Percentiles rank a stretch among this genome's conserved stretches.
Conservation (phyloP, 2,888 invertebrate genomes). For the Macroteleia sp. region DNA sequence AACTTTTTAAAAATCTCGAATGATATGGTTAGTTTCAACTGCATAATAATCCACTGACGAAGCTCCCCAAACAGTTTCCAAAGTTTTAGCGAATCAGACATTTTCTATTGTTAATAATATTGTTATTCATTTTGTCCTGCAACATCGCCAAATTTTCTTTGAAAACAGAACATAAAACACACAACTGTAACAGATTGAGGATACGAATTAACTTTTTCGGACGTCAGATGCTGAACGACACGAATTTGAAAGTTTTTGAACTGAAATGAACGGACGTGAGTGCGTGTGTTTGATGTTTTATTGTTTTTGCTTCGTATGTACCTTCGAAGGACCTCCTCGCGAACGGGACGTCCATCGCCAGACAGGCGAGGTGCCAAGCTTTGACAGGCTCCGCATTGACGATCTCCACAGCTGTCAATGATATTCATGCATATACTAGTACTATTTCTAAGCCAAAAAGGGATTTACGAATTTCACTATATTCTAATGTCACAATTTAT, state of each 20-base stretch:
- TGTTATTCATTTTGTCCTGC: background rate
- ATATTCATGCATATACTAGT: conserved; percentile 79
- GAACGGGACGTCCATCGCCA: conserved; percentile 80
- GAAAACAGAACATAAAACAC: conserved; percentile 52
- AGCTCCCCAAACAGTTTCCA: conserved; percentile 67
- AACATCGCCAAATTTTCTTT: conserved; percentile 12
- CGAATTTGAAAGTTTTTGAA: too few relatives aligned
- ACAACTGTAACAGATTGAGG: conserved; percentile 16
- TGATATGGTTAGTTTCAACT: conserved; percentile 65
- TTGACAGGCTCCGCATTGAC: conserved; percentile 81
- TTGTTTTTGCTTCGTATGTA: conserved; percentile 73
- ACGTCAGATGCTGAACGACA: too few relatives aligned
- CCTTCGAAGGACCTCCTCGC: conserved; percentile 81
- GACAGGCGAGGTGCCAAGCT: conserved; percentile 81
- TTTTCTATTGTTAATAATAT: background rate
- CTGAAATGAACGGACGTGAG: too few relatives aligned
- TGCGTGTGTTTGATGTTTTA: conserved; percentile 62
- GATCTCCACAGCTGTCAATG: conserved; percentile 81
- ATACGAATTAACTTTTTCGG: too few relatives aligned
- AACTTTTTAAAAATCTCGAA: background rate
- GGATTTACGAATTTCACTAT: too few relatives aligned
- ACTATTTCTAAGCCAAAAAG: conserved; percentile 63
- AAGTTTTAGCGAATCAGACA: conserved; percentile 39
- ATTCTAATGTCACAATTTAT: too few relatives aligned
- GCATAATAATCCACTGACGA: conserved; percentile 62